Conservation (phyloP, 2,888 invertebrate genomes). For the Chrysolina haemoptera region DNA sequence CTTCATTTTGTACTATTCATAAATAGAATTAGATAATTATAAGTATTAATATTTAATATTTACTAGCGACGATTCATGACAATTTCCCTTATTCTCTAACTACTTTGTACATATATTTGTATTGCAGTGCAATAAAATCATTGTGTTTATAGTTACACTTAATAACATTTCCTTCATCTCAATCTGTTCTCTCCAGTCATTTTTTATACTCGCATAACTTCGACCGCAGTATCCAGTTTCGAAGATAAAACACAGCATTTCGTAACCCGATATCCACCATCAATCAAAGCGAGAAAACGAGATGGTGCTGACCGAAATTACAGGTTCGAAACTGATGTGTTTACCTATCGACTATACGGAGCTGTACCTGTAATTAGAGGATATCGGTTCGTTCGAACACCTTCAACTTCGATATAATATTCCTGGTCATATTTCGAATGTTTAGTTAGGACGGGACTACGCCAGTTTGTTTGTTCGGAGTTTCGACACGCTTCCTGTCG, state of each 20-base stretch:
- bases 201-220: not conserved
- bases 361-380: constrained; percentile 23
- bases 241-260: constrained; percentile 13
- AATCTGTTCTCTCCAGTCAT: not conserved
- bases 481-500: constrained; percentile 18
- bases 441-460: constrained; percentile 34
- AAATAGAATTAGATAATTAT: too few relatives aligned
- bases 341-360: constrained; percentile 3
- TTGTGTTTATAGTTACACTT: too few relatives aligned
- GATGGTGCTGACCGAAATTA: constrained; percentile 13
- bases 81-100: too few relatives aligned
- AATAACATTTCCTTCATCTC: not conserved
- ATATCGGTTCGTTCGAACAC: constrained; percentile 15
- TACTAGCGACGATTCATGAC: too few relatives aligned
- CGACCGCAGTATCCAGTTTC: constrained; percentile 16
- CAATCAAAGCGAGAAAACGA: constrained; percentile 3
- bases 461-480: constrained; percentile 19
- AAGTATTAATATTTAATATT: too few relatives aligned
- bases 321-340: constrained; percentile 12
- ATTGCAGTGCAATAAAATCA: too few relatives aligned
- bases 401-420: constrained; percentile 25
- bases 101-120: too few relatives aligned
- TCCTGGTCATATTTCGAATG: constrained; percentile 21
- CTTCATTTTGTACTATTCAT: too few relatives aligned
- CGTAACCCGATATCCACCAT: constrained; percentile 11